Conservation (phyloP, 2,113 vertebrate species). For the Gorsachius goisagi region DNA sequence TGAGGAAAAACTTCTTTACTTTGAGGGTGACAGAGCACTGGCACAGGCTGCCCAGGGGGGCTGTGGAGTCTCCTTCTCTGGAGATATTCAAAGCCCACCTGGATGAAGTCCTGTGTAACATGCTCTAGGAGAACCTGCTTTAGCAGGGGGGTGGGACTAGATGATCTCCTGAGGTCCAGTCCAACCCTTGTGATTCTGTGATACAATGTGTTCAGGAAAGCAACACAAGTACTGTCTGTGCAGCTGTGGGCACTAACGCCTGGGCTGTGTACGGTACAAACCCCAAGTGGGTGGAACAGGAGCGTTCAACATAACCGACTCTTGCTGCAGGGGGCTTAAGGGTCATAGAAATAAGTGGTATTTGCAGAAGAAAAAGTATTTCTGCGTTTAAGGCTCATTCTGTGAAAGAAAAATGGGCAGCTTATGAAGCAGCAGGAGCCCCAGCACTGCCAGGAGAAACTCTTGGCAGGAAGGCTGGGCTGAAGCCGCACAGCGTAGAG, state of each 20-base stretch:
- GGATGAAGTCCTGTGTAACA: too few relatives aligned
- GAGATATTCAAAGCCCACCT: too few relatives aligned
- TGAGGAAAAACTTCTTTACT: too few relatives aligned
- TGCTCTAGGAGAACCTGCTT: too few relatives aligned
- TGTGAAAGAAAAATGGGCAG: background rate
- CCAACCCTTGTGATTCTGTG: too few relatives aligned
- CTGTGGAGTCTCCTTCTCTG: too few relatives aligned
- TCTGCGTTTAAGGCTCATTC: background rate
- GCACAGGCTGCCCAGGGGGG: too few relatives aligned
- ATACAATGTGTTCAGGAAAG: accelerated
- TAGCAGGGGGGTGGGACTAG: too few relatives aligned
- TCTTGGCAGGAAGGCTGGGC: background rate
- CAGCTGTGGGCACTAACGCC: background rate
- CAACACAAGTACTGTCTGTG: accelerated
- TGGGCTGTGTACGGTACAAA: accelerated
- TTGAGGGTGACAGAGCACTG: too few relatives aligned
- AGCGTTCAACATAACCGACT: accelerated
- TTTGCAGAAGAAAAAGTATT: background rate
- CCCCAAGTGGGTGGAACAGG: background rate
- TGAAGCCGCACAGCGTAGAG: accelerated
- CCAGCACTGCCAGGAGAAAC: background rate
- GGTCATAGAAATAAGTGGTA: background rate
- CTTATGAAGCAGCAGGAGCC: background rate
- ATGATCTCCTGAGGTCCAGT: too few relatives aligned
- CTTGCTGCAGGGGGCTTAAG: background rate